phyloP scores from a whole-genome alignment of 2,797 vertebrate genomes.

The Carduelis carduelis region DNA sequence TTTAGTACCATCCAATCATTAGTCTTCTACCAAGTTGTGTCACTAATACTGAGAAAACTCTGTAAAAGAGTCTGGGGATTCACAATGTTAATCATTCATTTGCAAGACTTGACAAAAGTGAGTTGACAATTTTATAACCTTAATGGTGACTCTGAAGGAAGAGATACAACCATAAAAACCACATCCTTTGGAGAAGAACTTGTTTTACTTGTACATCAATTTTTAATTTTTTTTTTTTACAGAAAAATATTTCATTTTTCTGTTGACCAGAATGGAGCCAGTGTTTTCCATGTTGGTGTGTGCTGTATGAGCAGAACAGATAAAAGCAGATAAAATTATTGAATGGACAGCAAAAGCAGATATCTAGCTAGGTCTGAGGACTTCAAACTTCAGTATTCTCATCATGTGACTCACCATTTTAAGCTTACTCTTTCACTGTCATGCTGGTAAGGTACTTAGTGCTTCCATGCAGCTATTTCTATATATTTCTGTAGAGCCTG shows the following conservation, averaged over 20 bases:
- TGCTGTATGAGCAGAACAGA: not conserved
- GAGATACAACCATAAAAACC: not conserved
- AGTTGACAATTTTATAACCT: not conserved
- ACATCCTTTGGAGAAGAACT: not conserved
- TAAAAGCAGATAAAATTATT: not conserved
- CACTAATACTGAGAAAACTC: not conserved
- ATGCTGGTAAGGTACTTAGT: not conserved
- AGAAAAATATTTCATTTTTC: not conserved
- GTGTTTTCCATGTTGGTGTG: not conserved
- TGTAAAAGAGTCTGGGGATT: not conserved
- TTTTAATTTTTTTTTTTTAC: not conserved
- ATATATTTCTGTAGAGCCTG: not conserved
- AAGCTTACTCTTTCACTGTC: not conserved
- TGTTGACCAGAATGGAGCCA: not conserved
- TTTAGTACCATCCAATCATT: not conserved
- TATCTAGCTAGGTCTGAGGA: not conserved
- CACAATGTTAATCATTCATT: not conserved
- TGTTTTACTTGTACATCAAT: not conserved
- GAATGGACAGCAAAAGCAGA: not conserved
- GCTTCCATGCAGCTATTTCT: not conserved
- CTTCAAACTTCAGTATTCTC: not conserved
- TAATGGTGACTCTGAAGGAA: not conserved
- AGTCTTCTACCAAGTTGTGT: not conserved
- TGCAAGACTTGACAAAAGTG: not conserved
- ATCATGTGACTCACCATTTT: not conserved